Base-by-base conservation (phyloP, 2,797 vertebrate genomes). In the Xenops minutus region DNA sequence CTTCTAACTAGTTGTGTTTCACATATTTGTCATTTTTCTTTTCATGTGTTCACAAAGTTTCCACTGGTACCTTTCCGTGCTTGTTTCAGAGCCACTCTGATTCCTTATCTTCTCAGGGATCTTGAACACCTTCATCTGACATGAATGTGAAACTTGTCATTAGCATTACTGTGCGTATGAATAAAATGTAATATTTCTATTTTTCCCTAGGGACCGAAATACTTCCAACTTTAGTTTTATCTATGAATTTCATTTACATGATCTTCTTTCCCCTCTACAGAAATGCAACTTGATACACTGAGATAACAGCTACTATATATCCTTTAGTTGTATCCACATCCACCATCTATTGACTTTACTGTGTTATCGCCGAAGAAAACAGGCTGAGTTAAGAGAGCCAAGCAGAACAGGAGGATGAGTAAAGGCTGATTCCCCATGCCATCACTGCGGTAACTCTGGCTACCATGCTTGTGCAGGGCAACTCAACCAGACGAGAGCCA, bases 201-300 rank as follows among this genome's bases (percentile, higher is more conserved):
- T 83, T 68, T 66, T 93, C 81, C 77, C 68, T 23, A 74, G 54
- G 69, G 64, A 85, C 29, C 59, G 68, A 92, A 83, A 77, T 48
- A 71, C 18, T 27, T 78, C 46, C 34, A 64, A 67, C 16, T 71
- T 87, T 16, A 87, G 29, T 59, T 67, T 76, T 58, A 62, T 17
- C 51, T 48, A 39, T 69, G 51, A 39, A 80, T 89, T 85, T 67
- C 10, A 91, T 83, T 83, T 88, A 58, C 51, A 46, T 39, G 2
- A 71, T 71, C 27, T 55, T 62, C 39, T 84, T 86, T 84, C 26
- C 51, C 30, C 85, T 83, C 55, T 29, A 63, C 17, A 85, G 64
- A 85, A 85, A 82, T n/a, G 48, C 67, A 72, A 10, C 36, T 34
- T 52, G 19, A 71, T 51, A 71, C 6, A 15, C 30, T 26, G 39